These are phyloP conservation scores for Phyto melanocephala DNA, from an alignment of 2,888 invertebrate species.

Conservation along the genomic window DNA sequence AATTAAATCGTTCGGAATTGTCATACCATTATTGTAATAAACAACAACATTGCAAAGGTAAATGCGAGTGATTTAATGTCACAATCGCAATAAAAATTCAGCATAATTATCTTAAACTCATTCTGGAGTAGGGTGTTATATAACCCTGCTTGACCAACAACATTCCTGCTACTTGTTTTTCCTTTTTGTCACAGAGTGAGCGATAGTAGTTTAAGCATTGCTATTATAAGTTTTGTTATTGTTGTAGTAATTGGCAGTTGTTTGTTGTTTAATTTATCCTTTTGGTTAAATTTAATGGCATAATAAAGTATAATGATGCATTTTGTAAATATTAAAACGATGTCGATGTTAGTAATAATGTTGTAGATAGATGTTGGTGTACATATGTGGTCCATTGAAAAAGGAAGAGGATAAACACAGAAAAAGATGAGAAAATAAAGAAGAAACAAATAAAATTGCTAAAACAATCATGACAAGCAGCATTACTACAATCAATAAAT, in stretches of 20 bases:
- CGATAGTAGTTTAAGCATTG: background rate
- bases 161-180: too few relatives aligned
- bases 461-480: background rate
- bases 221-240: background rate
- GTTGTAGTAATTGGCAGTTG: background rate
- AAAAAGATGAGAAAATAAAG: background rate
- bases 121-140: too few relatives aligned
- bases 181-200: background rate
- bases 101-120: too few relatives aligned
- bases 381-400: slow-evolving; percentile 9
- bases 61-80: too few relatives aligned
- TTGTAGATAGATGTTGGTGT: background rate
- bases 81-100: too few relatives aligned
- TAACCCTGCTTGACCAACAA: too few relatives aligned
- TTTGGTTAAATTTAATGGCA: slow-evolving; percentile 29
- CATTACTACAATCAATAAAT: background rate
- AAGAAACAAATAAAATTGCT: background rate
- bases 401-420: background rate
- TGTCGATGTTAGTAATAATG: background rate
- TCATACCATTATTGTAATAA: too few relatives aligned
- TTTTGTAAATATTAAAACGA: slow-evolving; percentile 26
- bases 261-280: slow-evolving; percentile 34
- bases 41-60: too few relatives aligned
- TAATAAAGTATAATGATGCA: slow-evolving; percentile 40
- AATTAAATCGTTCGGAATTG: too few relatives aligned